Evolutionary conservation across 2,888 invertebrate species (phyloP).

Genomic region (Prostheceraeus crozeri): DNA sequence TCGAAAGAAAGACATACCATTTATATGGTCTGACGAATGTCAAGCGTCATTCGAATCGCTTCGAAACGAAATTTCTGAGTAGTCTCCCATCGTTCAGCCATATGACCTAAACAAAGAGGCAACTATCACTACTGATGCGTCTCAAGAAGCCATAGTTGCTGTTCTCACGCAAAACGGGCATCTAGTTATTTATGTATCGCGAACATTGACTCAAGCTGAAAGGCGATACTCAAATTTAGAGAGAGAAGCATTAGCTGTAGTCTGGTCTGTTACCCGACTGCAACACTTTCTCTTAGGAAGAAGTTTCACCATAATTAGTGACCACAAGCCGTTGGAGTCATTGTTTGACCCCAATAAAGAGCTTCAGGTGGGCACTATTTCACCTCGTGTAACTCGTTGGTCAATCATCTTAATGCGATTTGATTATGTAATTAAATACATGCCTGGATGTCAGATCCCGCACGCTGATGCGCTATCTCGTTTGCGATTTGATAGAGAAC

Average conservation of each 20-base stretch:
- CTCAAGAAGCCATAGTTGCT: slow-evolving; percentile 28
- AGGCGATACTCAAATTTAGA: slow-evolving; percentile 32
- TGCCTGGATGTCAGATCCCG: slow-evolving; percentile 32
- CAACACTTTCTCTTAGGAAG: slow-evolving; percentile 30
- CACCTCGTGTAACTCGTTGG: slow-evolving; percentile 28
- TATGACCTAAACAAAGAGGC: slow-evolving; percentile 31
- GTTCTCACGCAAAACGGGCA: slow-evolving; percentile 30
- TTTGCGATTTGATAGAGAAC: too few relatives aligned
- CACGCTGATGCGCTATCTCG: slow-evolving; percentile 37
- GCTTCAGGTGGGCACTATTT: too few relatives aligned
- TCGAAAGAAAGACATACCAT: too few relatives aligned
- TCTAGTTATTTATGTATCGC: slow-evolving; percentile 35
- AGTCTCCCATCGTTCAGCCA: slow-evolving; percentile 30
- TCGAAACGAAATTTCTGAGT: slow-evolving; percentile 1
- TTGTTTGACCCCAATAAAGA: neutral
- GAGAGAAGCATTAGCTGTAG: slow-evolving; percentile 34
- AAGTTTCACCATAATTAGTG: slow-evolving; percentile 27
- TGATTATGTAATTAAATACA: slow-evolving; percentile 34
- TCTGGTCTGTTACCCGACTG: slow-evolving; percentile 31
- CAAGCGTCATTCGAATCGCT: too few relatives aligned
- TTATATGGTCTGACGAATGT: too few relatives aligned
- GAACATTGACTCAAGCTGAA: slow-evolving; percentile 32
- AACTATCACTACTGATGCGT: slow-evolving; percentile 33
- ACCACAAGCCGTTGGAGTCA: slow-evolving; percentile 33
- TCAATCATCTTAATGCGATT: slow-evolving; percentile 26